Evolutionary conservation across 2,797 vertebrate genomes (phyloP).

Genomic region (Mycteria americana): DNA sequence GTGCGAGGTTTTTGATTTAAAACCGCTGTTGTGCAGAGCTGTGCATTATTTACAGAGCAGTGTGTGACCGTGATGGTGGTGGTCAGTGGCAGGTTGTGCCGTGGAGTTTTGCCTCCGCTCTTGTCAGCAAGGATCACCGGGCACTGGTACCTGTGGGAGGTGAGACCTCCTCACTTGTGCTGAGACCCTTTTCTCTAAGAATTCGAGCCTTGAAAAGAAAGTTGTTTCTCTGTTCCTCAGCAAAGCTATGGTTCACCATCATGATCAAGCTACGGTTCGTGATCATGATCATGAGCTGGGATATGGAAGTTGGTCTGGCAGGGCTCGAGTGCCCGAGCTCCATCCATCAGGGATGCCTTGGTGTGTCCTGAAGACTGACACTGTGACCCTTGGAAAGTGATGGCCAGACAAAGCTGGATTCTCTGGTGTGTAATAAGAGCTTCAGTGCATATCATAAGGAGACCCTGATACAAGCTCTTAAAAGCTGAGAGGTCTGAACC

Average conservation of each 20-base stretch:
- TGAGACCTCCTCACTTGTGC: not conserved
- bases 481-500: not conserved
- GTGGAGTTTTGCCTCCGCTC: not conserved
- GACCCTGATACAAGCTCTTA: not conserved
- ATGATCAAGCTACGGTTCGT: not conserved
- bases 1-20: not conserved
- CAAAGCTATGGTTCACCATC: not conserved
- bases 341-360: not conserved
- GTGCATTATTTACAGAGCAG: not conserved
- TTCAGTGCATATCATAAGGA: not conserved
- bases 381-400: not conserved
- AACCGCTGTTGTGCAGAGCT: not conserved
- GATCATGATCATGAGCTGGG: not conserved
- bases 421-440: not conserved
- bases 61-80: not conserved
- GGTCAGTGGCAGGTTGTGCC: not conserved
- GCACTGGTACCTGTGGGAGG: not conserved
- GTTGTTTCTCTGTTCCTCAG: not conserved
- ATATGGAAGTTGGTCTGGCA: not conserved
- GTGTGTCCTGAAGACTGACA: not conserved
- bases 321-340: not conserved
- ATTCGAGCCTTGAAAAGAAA: not conserved
- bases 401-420: not conserved
- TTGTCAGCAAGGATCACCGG: not conserved
- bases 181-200: not conserved